Evolutionary conservation across 2,888 invertebrate genomes (phyloP), one percentile per base, ranked within the genome.

Genomic region (Andrena camellia): DNA sequence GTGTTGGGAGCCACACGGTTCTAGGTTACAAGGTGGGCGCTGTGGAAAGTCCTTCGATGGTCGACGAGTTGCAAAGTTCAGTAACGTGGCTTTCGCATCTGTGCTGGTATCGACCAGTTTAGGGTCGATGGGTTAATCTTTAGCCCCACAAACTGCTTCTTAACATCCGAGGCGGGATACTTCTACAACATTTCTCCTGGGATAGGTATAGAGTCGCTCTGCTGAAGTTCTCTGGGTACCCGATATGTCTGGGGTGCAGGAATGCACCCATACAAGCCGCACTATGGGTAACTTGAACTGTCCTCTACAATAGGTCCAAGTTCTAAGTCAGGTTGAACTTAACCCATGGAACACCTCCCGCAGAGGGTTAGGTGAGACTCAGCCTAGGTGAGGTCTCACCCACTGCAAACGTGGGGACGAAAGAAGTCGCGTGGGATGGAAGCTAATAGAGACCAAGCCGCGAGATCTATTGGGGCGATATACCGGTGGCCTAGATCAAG

Each of bases 61-160:
- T 8, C 3, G 33, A 33, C 4, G 33, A 33, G n/a, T n/a, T 33
- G n/a, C 20, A 62, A 62, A 60, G 31, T 31, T 60, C 60, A 31
- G 17, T 31, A 26, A 57, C 57, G 23, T 20, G 23, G 23, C 60
- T 31, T 7, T 33, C 31, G 26, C 13, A 60, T 60, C 31, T 31
- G 31, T 29, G 57, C 23, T 23, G 23, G 20, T 10, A 23, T 20
- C 23, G 23, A 57, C 10, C 26, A 57, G 23, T 57, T 57, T 57
- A 23, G 57, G 57, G 57, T 57, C 57, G 26, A 20, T 57, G 57
- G 57, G 23, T 57, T 23, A 57, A 57, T 57, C 23, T 57, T 57
- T 26, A 23, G 4, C 23, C 23, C 23, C 23, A 23, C 0, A 13
- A 23, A 57, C 23, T 26, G 57, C 23, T 57, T 26, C 20, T 57